These are phyloP conservation scores for Morone saxatilis DNA, from an alignment of 2,113 vertebrate genomes.

Conservation along the genomic window DNA sequence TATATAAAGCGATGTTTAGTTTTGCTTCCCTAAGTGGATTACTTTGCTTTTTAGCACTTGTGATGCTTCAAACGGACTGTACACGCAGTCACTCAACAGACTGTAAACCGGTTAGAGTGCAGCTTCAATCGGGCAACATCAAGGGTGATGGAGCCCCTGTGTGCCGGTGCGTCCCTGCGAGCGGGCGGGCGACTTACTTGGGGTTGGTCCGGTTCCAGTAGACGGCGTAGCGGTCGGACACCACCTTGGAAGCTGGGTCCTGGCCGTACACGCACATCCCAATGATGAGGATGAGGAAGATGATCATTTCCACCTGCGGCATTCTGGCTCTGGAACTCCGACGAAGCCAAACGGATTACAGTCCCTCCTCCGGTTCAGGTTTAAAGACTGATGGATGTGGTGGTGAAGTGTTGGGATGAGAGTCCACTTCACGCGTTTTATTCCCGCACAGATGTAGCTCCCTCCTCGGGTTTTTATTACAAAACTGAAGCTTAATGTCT, in stretches of 20 bases:
- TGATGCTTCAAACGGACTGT: background rate
- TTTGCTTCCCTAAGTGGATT: background rate
- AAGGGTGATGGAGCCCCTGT: conserved; percentile 6
- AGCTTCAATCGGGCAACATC: background rate
- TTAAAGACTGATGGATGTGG: background rate
- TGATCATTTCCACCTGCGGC: conserved; percentile 94
- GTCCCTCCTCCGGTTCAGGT: conserved; percentile 36
- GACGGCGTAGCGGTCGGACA: conserved; percentile 96
- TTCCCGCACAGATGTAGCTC: background rate
- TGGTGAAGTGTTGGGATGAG: background rate
- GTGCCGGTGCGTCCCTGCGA: background rate
- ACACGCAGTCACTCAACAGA: background rate
- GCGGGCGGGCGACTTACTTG: conserved; percentile 81
- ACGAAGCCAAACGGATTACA: conserved; percentile 16
- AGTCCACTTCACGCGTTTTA: conserved; percentile 26
- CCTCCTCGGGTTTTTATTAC: background rate
- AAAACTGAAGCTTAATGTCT: background rate
- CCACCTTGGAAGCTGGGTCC: conserved; percentile 94
- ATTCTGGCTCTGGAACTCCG: conserved; percentile 82
- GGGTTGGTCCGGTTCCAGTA: conserved; percentile 98
- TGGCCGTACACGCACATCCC: conserved; percentile 92
- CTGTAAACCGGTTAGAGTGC: background rate
- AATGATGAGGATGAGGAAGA: conserved; percentile 87
- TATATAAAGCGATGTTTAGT: background rate
- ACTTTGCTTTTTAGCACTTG: background rate